Conservation (phyloP, 2,888 invertebrate genomes). For the Clusia tigrina region DNA sequence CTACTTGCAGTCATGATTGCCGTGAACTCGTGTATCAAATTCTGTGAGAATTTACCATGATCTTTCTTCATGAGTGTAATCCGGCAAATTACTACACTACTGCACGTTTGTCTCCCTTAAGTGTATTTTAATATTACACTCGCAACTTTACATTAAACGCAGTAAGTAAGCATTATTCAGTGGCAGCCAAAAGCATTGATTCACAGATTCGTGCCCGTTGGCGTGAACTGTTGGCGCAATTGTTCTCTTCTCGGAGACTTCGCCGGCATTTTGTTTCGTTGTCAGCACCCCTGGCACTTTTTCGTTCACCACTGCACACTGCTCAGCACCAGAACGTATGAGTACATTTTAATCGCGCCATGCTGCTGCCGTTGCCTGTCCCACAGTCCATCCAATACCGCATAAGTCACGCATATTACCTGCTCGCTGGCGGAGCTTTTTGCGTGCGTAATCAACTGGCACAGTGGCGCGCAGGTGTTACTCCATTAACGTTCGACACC, state of each 20-base stretch:
- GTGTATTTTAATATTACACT: no score
- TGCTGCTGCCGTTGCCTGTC: constrained; percentile 18
- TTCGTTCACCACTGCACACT: not conserved
- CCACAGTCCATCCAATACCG: constrained; percentile 19
- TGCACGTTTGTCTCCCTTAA: no score
- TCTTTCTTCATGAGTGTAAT: no score
- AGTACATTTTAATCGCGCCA: constrained; percentile 22
- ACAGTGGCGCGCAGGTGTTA: constrained; percentile 42
- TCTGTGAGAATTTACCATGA: no score
- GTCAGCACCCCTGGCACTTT: no score
- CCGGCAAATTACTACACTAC: no score
- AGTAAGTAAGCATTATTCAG: not conserved
- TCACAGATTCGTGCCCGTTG: not conserved
- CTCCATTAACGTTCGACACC: constrained; percentile 41
- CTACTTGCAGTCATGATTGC: no score
- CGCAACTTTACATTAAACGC: no score
- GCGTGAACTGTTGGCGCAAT: not conserved
- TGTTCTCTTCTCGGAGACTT: no score
- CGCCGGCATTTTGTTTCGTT: no score
- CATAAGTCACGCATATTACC: constrained; percentile 35
- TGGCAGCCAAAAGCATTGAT: not conserved
- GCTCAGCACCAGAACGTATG: no score
- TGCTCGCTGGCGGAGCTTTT: constrained; percentile 23
- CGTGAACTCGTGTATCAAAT: no score
- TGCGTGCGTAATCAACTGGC: constrained; percentile 29